Evolutionary conservation across 1,140 invertebrate genomes (phyloP).

Genomic region (Drosophila mojavensis): DNA sequence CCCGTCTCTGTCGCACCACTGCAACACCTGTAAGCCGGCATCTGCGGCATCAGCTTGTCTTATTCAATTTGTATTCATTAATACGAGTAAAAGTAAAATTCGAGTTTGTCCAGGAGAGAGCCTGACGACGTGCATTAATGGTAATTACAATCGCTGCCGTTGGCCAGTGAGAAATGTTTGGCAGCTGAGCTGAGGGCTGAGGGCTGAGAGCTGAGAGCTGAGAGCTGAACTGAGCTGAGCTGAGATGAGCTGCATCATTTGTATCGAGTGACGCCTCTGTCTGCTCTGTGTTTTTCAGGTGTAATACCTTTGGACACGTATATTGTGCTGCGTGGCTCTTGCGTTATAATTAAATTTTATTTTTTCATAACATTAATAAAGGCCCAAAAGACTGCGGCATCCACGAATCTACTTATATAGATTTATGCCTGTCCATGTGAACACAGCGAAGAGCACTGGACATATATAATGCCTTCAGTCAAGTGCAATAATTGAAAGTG

Average conservation of each 20-base stretch:
- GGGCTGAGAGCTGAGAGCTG: not conserved
- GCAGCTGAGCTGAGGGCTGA: not conserved
- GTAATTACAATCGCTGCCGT: constrained; percentile 43
- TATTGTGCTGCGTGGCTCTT: constrained; percentile 28
- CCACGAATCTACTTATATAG: too few species aligned
- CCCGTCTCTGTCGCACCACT: not conserved
- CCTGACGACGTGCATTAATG: constrained; percentile 37
- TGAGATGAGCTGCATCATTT: constrained; percentile 32
- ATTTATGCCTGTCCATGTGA: too few species aligned
- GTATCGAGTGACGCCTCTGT: constrained; percentile 16
- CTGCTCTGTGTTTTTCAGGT: not conserved
- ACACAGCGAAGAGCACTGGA: not conserved
- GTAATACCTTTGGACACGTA: constrained; percentile 39
- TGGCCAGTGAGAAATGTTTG: constrained; percentile 7
- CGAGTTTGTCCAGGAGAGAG: constrained; percentile 24
- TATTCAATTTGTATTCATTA: constrained; percentile 60
- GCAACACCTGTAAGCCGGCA: not conserved
- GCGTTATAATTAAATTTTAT: constrained; percentile 49
- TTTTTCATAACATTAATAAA: constrained; percentile 40
- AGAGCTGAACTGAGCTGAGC: not conserved
- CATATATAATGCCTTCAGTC: not conserved
- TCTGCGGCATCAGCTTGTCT: constrained; percentile 27
- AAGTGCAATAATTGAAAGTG: not conserved
- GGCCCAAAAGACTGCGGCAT: constrained; percentile 13
- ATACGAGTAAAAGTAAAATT: constrained; percentile 39